Evolutionary conservation across 2,113 vertebrate genomes (phyloP).

Genomic region (Pluvianellus socialis): DNA sequence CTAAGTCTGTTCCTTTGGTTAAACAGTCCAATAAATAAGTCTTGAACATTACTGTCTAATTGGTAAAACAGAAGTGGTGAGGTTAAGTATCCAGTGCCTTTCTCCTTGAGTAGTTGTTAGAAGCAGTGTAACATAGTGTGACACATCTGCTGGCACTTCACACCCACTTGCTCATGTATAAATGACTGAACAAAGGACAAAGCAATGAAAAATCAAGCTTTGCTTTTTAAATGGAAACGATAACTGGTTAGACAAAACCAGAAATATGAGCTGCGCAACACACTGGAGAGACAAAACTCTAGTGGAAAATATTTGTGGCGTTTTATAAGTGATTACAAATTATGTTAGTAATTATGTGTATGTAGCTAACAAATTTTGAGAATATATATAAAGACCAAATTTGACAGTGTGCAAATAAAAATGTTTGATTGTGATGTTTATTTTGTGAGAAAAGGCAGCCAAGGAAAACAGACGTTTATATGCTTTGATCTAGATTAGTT

Average conservation of each 20-base stretch:
- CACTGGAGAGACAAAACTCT: background rate
- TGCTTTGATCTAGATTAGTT: background rate
- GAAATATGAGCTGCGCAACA: background rate
- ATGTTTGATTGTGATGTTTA: background rate
- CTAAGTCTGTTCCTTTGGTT: background rate
- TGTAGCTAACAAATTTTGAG: background rate
- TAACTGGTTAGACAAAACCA: background rate
- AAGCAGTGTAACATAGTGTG: background rate
- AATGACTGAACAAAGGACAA: constrained; percentile 29
- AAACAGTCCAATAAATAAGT: background rate
- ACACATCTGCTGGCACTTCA: constrained; percentile 28
- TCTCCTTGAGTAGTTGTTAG: background rate
- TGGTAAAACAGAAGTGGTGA: background rate
- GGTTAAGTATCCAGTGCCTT: background rate
- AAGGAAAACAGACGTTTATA: background rate
- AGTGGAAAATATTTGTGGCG: background rate
- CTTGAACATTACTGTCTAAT: background rate
- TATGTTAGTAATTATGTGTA: background rate
- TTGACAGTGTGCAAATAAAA: background rate
- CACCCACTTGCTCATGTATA: constrained; percentile 24
- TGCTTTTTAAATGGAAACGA: background rate
- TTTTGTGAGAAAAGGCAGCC: background rate
- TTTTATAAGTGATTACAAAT: background rate
- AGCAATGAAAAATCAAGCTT: constrained; percentile 9
- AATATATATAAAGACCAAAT: background rate